Conservation (phyloP, 2,797 vertebrate species). For the Chrysocyon brachyurus region DNA sequence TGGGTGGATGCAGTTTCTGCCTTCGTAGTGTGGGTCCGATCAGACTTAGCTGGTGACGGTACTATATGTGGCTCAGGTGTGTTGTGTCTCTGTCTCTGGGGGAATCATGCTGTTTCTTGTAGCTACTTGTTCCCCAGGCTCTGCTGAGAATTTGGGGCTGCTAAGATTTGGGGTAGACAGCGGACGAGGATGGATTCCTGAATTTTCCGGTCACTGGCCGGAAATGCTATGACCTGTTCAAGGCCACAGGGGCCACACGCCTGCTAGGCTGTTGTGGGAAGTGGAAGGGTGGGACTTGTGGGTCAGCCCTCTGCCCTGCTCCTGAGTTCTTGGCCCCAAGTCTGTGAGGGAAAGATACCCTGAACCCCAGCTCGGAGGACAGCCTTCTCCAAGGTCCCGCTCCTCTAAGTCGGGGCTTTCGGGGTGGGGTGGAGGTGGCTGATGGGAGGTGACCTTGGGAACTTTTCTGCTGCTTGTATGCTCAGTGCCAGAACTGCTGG, state of each 20-base stretch:
- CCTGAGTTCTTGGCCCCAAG: background rate
- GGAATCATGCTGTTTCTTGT: background rate
- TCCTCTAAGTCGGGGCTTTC: background rate
- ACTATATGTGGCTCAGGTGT: background rate
- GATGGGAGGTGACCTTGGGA: conserved; percentile 26
- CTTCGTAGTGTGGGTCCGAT: fast-evolving
- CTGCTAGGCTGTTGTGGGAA: background rate
- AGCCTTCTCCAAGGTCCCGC: background rate
- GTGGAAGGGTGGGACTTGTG: background rate
- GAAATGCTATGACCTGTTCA: background rate
- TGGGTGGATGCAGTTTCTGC: background rate
- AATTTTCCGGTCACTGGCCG: background rate
- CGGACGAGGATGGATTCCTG: background rate
- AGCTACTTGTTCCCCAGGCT: background rate
- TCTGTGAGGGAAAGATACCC: background rate
- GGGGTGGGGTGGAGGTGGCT: background rate
- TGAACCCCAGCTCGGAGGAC: background rate
- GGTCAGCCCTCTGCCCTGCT: background rate
- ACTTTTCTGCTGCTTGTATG: background rate
- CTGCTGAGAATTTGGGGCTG: background rate
- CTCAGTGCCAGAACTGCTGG: background rate
- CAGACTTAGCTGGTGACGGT: background rate
- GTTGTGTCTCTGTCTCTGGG: background rate
- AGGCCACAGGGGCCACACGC: background rate
- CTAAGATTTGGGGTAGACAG: background rate